phyloP scores from a whole-genome alignment of 2,797 vertebrate species.

The Crax fasciolata region DNA sequence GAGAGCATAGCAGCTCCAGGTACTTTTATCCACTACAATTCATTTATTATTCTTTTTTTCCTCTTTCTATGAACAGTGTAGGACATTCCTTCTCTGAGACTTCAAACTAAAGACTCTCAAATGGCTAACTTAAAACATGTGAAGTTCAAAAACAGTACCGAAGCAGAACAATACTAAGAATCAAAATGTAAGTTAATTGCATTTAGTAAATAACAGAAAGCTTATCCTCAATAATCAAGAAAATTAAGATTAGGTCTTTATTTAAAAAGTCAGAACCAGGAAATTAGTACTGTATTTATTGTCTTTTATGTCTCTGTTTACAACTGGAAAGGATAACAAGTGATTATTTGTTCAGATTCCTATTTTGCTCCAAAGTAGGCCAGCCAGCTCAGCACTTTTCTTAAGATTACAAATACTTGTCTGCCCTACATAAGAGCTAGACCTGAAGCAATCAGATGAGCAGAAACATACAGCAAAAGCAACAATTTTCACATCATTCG shows the following conservation, averaged over 20 bases:
- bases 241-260: background rate
- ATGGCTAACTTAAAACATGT: background rate
- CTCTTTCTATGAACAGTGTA: background rate
- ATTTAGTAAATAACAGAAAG: background rate
- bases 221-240: background rate
- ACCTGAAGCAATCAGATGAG: slow-evolving; percentile 38
- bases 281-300: background rate
- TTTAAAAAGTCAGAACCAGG: background rate
- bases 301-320: slow-evolving; percentile 13
- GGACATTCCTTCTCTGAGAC: background rate
- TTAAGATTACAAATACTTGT: slow-evolving; percentile 58
- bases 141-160: background rate
- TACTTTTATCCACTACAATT: background rate
- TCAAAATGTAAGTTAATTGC: background rate
- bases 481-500: background rate
- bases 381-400: slow-evolving; percentile 72
- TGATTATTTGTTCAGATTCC: slow-evolving; percentile 41
- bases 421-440: slow-evolving; percentile 71
- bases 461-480: background rate
- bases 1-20: background rate
- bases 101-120: slow-evolving; percentile 21
- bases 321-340: slow-evolving; percentile 36
- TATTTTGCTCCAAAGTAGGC: slow-evolving; percentile 39
- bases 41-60: background rate
- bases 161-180: background rate